A percentile compares a stretch with the other conserved stretches of the same genome.
Conservation (phyloP, 2,797 vertebrate genomes). For the Benthosema pterotum region DNA sequence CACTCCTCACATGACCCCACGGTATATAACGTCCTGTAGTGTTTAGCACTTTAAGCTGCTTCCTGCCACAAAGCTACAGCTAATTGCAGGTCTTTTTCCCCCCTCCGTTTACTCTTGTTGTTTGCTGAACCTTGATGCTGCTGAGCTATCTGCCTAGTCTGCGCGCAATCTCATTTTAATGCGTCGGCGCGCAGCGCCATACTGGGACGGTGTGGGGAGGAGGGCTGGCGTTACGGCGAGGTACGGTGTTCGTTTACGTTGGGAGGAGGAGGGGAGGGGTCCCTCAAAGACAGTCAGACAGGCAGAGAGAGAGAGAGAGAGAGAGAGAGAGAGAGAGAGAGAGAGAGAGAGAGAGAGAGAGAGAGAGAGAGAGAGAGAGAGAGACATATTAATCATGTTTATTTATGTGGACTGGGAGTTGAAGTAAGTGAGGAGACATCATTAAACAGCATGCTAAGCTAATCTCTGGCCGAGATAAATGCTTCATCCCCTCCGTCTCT, state of each 20-base stretch:
- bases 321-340: conserved; percentile 23
- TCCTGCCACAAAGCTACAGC: conserved; percentile 60
- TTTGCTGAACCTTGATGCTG: conserved; percentile 17
- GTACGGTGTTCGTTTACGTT: conserved; percentile 12
- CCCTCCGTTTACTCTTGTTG: conserved; percentile 31
- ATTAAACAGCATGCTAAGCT: conserved; percentile 77
- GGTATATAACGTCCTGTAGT: conserved; percentile 60
- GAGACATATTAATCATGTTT: conserved; percentile 68
- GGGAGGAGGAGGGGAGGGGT: too few species aligned
- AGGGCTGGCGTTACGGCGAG: conserved; percentile 19
- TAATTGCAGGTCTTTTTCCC: conserved; percentile 65
- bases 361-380: conserved; percentile 15
- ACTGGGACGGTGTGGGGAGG: conserved; percentile 14
- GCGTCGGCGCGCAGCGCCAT: conserved; percentile 46
- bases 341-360: conserved; percentile 20
- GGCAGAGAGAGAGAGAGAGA: conserved; percentile 11
- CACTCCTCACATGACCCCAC: conserved; percentile 42
- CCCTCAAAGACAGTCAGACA: background rate
- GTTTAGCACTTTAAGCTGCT: conserved; percentile 61
- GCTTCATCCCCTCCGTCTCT: conserved; percentile 62
- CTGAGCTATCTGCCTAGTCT: background rate
- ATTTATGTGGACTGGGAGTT: conserved; percentile 69
- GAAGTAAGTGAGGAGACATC: conserved; percentile 68
- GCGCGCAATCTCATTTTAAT: conserved; percentile 62
- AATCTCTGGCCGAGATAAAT: conserved; percentile 80